Base-by-base conservation (phyloP, 2,888 invertebrate genomes). In the Drosophila sordidula region DNA sequence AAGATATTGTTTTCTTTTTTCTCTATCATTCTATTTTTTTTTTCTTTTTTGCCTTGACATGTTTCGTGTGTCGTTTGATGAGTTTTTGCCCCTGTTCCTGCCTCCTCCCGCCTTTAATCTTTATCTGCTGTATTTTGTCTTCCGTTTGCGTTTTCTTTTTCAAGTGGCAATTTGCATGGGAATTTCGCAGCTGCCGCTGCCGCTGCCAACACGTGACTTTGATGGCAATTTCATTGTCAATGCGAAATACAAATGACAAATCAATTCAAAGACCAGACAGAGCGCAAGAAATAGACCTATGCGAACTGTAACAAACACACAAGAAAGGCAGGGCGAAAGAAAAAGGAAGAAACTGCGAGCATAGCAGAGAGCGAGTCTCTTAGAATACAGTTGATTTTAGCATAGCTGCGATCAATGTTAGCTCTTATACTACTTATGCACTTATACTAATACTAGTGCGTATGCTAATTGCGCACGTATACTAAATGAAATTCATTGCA, bases 191-290 rank as follows among this genome's bases (percentile, higher is more conserved):
- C 80, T 84, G 84, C 51, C 71, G 52, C 46, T 74, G 71, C 50
- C 71, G 52, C 46, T 74, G 71, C 50, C 71, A 68, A 79, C 88
- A 88, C 81, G 87, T 87, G 85, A 89, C 85, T 87, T 87, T 85
- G 85, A 85, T 89, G 87, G 78, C 57, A 81, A 80, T 84, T 89
- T 84, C 87, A 87, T 87, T 89, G 85, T 85, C 89, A 80, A 80
- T 81, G 75, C 71, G 70, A 82, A 65, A 68, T 32, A 47, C 62
- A 84, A 87, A 86, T 74, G 57, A 62, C 68, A 79, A 79, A 74
- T 70, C 74, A 70, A 86, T 83, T 72, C 72, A 47, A 65, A 51
- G 54, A 39, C 34, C 56, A 46, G 41, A 64, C 16, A 52, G 12
- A 39, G 18, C 36, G n/a, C 38, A 22, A 14, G 8, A 18, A 6